phyloP scores from a whole-genome alignment of 2,888 invertebrate species.

The Diaperis boleti region DNA sequence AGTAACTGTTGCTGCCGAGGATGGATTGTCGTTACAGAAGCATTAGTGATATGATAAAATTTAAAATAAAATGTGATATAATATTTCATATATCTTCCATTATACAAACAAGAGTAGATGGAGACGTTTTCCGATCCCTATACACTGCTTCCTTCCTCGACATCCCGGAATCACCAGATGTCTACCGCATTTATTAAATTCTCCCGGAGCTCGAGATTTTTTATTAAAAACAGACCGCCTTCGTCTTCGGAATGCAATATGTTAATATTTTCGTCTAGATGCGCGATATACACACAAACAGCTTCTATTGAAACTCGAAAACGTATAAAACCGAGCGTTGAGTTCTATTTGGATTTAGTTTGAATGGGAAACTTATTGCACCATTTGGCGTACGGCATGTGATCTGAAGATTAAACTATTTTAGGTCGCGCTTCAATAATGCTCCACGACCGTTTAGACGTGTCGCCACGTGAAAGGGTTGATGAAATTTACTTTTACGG shows the following conservation, averaged over 20 bases:
- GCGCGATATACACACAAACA: background rate
- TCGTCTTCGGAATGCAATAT: slow-evolving; percentile 8
- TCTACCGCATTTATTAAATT: slow-evolving; percentile 14
- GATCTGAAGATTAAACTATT: slow-evolving; percentile 24
- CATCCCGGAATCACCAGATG: slow-evolving; percentile 8
- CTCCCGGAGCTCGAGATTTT: background rate
- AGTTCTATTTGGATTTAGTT: slow-evolving; percentile 8
- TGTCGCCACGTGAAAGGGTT: background rate
- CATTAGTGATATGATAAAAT: no score
- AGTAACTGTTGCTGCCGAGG: no score
- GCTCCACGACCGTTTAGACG: background rate
- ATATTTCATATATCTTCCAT: no score
- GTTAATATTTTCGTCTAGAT: slow-evolving; percentile 7
- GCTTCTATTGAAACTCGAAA: background rate
- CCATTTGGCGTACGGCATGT: slow-evolving; percentile 9
- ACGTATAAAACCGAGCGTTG: background rate
- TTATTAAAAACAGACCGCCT: background rate
- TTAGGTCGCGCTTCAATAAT: slow-evolving; percentile 8
- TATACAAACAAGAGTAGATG: no score
- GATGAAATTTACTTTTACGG: background rate
- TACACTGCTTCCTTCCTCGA: no score
- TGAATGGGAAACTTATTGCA: slow-evolving; percentile 23
- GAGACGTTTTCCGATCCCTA: no score
- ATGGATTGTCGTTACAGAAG: no score
- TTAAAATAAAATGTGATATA: no score